phyloP scores from a whole-genome alignment of 2,797 vertebrate species.

The Tarsius wallacei region DNA sequence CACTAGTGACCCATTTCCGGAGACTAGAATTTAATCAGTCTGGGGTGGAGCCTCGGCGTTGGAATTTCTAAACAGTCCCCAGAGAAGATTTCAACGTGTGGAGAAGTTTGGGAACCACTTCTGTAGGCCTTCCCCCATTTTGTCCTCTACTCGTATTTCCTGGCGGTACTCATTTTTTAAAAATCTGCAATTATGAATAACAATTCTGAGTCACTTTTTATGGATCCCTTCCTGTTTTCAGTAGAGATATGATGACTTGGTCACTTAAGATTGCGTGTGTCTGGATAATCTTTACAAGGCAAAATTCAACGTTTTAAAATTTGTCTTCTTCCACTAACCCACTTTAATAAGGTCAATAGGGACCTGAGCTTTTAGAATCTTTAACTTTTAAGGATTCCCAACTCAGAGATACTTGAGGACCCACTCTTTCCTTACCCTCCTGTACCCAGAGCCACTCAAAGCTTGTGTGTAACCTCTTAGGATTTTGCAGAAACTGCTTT shows the following conservation, averaged over 20 bases:
- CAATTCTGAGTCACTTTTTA: constrained; percentile 18
- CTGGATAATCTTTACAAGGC: not conserved
- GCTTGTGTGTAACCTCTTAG: not conserved
- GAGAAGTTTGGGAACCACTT: not conserved
- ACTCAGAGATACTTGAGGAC: not conserved
- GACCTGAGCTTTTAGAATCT: not conserved
- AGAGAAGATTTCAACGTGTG: not conserved
- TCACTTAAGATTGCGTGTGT: not conserved
- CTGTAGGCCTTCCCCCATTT: not conserved
- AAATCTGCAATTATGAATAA: not conserved
- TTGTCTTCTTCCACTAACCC: not conserved
- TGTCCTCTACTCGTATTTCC: not conserved
- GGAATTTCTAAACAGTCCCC: not conserved
- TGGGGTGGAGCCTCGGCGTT: not conserved
- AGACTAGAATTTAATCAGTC: not conserved
- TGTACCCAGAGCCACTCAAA: not conserved
- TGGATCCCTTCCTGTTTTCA: not conserved
- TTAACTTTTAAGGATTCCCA: not conserved
- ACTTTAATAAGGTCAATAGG: not conserved
- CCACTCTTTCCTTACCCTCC: not conserved
- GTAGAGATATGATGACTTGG: not conserved
- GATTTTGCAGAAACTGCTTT: not conserved
- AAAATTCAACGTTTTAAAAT: not conserved
- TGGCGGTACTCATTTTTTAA: not conserved
- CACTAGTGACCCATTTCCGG: not conserved